Percentiles rank a stretch among this genome's conserved stretches.
phyloP scores from a whole-genome alignment of 2,113 vertebrate species.

The Misgurnus anguillicaudatus region DNA sequence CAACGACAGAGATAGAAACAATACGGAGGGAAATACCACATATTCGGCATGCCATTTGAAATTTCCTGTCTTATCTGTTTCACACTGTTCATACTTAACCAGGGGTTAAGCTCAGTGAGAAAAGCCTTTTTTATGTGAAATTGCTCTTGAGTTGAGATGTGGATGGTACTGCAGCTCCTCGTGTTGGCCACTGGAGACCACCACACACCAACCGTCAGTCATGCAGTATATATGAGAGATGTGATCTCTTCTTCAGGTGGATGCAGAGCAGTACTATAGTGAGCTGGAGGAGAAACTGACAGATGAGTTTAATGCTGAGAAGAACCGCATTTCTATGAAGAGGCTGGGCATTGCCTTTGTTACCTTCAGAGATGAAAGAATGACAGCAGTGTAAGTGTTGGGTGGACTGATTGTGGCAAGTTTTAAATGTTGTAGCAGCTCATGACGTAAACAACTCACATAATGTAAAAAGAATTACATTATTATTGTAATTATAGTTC shows the following conservation, averaged over 20 bases:
- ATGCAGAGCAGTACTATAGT: conserved; percentile 95
- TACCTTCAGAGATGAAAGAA: conserved; percentile 91
- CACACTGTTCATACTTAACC: too few relatives aligned
- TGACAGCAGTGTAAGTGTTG: conserved; percentile 87
- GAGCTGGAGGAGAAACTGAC: conserved; percentile 96
- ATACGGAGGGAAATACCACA: too few relatives aligned
- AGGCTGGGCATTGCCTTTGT: conserved; percentile 90
- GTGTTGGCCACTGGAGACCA: conserved; percentile 70
- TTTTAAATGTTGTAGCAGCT: too few relatives aligned
- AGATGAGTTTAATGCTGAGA: conserved; percentile 94
- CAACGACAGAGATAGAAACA: too few relatives aligned
- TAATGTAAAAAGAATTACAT: too few relatives aligned
- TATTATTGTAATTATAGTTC: too few relatives aligned
- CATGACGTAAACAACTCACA: too few relatives aligned
- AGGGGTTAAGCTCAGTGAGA: too few relatives aligned
- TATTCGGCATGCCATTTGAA: too few relatives aligned
- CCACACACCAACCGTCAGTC: conserved; percentile 57
- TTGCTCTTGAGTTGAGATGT: not conserved
- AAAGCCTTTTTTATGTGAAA: too few relatives aligned
- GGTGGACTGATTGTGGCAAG: not conserved
- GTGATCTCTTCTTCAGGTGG: conserved; percentile 77
- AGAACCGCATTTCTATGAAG: conserved; percentile 85
- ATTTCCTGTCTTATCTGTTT: too few relatives aligned
- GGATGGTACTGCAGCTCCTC: conserved; percentile 28
- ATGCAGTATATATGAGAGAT: not conserved